These are phyloP conservation scores for Lysandra coridon DNA, from an alignment of 2,888 invertebrate genomes.

Conservation along the genomic window DNA sequence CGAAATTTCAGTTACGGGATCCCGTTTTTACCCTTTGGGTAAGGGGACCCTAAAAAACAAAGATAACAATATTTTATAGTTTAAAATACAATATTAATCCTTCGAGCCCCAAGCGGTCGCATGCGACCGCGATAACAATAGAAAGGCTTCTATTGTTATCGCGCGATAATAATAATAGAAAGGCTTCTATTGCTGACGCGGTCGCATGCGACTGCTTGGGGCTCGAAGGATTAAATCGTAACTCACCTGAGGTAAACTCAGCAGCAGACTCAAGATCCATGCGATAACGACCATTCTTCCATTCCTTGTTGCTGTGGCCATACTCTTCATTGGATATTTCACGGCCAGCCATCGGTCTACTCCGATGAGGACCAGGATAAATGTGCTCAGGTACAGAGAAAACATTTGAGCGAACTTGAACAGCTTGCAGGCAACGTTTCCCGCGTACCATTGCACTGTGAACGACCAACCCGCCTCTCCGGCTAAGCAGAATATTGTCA, in stretches of 20 bases:
- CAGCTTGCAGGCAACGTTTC: conserved; percentile 87
- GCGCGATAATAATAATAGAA: no score
- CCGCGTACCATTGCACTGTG: conserved; percentile 90
- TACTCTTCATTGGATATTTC: conserved; percentile 87
- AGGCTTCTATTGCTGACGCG: no score
- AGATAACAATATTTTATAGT: neutral
- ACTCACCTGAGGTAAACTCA: conserved; percentile 91
- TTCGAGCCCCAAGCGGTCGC: no score
- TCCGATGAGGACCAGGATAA: conserved; percentile 89
- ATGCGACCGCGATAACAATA: no score
- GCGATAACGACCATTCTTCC: conserved; percentile 83
- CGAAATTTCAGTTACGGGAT: no score
- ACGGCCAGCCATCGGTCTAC: conserved; percentile 91
- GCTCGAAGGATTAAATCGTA: no score
- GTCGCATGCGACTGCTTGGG: no score
- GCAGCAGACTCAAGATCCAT: conserved; percentile 86
- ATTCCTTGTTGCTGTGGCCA: conserved; percentile 85
- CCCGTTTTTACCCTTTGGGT: no score
- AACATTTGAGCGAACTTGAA: conserved; percentile 92
- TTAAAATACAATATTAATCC: no score
- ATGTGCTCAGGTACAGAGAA: conserved; percentile 90
- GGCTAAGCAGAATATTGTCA: conserved; percentile 89
- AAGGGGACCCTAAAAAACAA: neutral
- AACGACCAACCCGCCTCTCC: conserved; percentile 91
- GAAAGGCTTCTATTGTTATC: no score